A percentile compares a stretch with the other conserved stretches of the same genome.
These are phyloP conservation scores for Gobionotothen gibberifrons DNA, from an alignment of 2,797 vertebrate genomes.

Conservation along the genomic window DNA sequence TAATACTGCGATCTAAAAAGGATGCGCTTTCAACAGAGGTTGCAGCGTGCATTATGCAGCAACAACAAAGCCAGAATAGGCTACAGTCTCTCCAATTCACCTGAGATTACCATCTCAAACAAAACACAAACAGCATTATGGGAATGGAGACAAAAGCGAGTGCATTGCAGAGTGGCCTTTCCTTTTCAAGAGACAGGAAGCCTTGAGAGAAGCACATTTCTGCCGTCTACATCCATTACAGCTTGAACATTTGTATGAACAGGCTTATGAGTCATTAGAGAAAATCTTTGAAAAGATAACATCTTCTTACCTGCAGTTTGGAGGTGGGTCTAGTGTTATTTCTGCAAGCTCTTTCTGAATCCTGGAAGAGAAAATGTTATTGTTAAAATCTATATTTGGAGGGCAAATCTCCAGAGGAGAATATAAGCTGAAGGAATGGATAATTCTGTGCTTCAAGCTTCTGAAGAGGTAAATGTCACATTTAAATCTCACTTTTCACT, in stretches of 20 bases:
- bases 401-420: not conserved
- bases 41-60: constrained; percentile 27
- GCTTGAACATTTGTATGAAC: constrained; percentile 7
- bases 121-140: constrained; percentile 44
- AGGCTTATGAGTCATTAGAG: constrained; percentile 9
- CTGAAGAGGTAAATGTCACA: not conserved
- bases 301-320: constrained; percentile 97
- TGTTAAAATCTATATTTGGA: constrained; percentile 11
- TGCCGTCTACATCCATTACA: constrained; percentile 33
- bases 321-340: constrained; percentile 98
- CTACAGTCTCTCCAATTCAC: constrained; percentile 41
- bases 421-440: not conserved
- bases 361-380: constrained; percentile 78
- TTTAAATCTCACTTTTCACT: not conserved
- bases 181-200: constrained; percentile 18
- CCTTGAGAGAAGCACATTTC: constrained; percentile 15
- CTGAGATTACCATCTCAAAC: constrained; percentile 58
- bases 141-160: constrained; percentile 42
- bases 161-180: constrained; percentile 32
- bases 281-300: constrained; percentile 27
- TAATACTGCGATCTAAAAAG: constrained; percentile 28
- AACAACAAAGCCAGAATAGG: constrained; percentile 8
- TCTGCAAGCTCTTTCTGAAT: constrained; percentile 99
- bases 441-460: not conserved
- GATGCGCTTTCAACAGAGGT: constrained; percentile 13